Evolutionary conservation across 2,797 vertebrate genomes (phyloP).

Genomic region (Fratercula arctica): DNA sequence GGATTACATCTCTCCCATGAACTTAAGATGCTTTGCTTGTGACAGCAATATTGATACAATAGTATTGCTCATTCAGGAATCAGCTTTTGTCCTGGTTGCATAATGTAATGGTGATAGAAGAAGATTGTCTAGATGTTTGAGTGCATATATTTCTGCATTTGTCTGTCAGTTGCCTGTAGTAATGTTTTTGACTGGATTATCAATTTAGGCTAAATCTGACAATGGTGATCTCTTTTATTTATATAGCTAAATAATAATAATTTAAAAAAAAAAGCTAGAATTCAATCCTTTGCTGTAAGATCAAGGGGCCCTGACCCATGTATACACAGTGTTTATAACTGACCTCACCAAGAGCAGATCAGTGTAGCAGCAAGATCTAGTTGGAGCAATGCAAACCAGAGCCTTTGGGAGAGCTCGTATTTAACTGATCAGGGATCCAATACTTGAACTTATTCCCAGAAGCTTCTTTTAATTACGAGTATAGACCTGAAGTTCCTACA

Average conservation of each 20-base stretch:
- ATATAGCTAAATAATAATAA: neutral
- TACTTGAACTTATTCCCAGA: neutral
- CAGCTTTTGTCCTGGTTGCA: neutral
- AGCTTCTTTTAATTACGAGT: conserved; percentile 12
- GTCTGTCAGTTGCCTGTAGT: neutral
- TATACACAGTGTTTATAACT: neutral
- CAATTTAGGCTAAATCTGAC: neutral
- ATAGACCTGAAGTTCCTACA: neutral
- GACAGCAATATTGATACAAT: neutral
- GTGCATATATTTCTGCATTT: neutral
- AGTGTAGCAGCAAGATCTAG: neutral
- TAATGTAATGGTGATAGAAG: neutral
- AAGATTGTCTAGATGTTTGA: neutral
- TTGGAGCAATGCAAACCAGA: neutral
- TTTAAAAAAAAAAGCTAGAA: neutral
- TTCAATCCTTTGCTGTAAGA: neutral
- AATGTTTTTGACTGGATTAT: neutral
- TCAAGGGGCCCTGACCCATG: neutral
- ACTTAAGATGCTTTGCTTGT: neutral
- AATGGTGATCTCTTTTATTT: neutral
- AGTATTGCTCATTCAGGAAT: neutral
- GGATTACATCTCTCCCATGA: neutral
- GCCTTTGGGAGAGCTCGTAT: neutral
- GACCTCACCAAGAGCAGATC: neutral
- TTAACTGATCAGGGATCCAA: neutral